Percentiles rank a stretch among this genome's conserved stretches.
Conservation (phyloP, 2,113 vertebrate genomes). For the Colaptes auratus region DNA sequence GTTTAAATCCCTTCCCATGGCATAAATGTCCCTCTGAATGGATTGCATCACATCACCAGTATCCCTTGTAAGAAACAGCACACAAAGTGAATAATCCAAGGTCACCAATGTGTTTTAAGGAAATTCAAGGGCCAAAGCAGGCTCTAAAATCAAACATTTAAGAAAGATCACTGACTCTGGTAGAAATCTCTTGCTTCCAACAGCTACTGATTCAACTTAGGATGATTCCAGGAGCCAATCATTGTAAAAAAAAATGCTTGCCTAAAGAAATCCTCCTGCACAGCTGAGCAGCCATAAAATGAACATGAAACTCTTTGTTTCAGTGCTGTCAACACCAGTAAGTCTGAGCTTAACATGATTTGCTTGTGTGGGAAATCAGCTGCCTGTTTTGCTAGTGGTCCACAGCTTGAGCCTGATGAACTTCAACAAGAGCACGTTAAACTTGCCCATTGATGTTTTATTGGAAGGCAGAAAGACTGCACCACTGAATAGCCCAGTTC, state of each 20-base stretch:
- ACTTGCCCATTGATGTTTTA: background rate
- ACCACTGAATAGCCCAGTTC: background rate
- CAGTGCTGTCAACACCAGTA: conserved; percentile 10
- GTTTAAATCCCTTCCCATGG: no score
- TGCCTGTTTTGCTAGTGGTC: background rate
- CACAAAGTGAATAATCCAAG: background rate
- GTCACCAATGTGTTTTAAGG: background rate
- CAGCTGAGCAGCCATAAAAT: background rate
- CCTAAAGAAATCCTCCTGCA: conserved; percentile 2
- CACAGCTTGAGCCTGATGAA: background rate
- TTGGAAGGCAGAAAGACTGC: background rate
- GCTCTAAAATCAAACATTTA: background rate
- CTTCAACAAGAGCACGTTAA: background rate
- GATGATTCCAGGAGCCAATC: background rate
- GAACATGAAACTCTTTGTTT: background rate
- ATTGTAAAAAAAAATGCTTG: background rate
- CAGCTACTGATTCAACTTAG: background rate
- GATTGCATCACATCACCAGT: background rate
- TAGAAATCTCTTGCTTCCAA: background rate
- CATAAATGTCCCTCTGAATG: background rate
- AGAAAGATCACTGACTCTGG: background rate
- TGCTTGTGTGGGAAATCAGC: background rate
- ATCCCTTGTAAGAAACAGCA: background rate
- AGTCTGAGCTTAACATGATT: background rate
- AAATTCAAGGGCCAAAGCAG: background rate